Base-by-base conservation (phyloP, 2,888 invertebrate genomes). In the Netelia virgata region DNA sequence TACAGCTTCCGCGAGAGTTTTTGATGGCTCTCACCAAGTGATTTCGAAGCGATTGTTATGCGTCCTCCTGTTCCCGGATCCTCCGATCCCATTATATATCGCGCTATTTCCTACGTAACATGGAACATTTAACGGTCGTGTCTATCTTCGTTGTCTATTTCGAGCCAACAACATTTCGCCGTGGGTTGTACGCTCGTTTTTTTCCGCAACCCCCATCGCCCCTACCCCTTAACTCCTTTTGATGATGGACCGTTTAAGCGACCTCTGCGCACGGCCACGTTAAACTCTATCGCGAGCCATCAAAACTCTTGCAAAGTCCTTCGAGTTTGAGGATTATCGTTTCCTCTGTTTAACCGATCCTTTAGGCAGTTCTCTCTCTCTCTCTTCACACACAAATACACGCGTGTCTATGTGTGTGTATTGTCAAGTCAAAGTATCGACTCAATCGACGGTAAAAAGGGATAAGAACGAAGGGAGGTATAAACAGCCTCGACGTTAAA, bases 11-110 rank as follows among this genome's bases (percentile, higher is more conserved):
- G 8, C 74, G 75, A 75, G 70, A 82, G 84, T 78, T 86, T 81
- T 84, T 81, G 84, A 86, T 86, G 83, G 84, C 61, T 63, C 73
- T 74, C 76, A 72, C 70, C 61, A 36, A 55, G 70, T 53, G 70
- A 69, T 74, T 74, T 61, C 82, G 64, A 57, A 18, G 78, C 78
- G 84, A 84, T 84, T 84, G 83, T 86, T 86, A 86, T 77, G 83
- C 74, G 69, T 77, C 78, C 61, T 63, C 68, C 76, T 57, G 9
- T 57, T 8, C 57, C 36, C 3, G 36, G 6, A 36, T 16, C 8
- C 1, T 57, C 9, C 57, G 36, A 36, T 57, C 18, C 18, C 16
- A 57, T 57, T 57, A 57, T 57, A 57, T 18, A 72, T 79, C 75
- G 74, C 78, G 73, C 79, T 80, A 86, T 86, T 86, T 83, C 76